These are phyloP conservation scores for Mystacides longicornis DNA, from an alignment of 2,888 invertebrate genomes.

Conservation along the genomic window DNA sequence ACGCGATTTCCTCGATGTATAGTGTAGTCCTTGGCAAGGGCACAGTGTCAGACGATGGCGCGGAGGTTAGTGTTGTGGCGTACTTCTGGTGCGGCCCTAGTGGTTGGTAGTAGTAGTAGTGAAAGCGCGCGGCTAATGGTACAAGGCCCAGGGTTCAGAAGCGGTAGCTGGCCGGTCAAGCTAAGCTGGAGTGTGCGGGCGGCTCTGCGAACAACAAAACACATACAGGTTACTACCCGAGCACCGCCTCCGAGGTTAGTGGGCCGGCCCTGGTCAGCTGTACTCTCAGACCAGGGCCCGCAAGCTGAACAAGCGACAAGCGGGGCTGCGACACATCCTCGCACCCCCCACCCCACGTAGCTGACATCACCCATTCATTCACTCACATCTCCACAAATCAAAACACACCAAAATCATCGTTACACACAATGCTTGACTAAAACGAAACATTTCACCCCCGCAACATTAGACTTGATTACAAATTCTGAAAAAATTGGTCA, in stretches of 20 bases:
- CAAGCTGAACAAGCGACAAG: constrained; percentile 3
- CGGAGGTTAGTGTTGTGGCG: constrained; percentile 30
- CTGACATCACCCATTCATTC: no score
- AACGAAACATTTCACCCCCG: background rate
- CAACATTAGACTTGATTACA: background rate
- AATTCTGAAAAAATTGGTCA: background rate
- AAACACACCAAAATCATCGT: background rate
- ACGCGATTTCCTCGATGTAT: constrained; percentile 48
- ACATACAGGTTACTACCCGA: constrained; percentile 24
- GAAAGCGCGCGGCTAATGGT: constrained; percentile 39
- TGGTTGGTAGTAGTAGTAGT: constrained; percentile 24
- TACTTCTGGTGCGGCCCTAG: constrained; percentile 27
- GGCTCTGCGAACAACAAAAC: constrained; percentile 50
- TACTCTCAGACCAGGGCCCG: constrained; percentile 1
- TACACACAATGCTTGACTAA: background rate
- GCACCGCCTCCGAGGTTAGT: constrained; percentile 10
- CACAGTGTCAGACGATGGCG: constrained; percentile 28
- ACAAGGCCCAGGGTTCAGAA: constrained; percentile 41
- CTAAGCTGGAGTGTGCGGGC: constrained; percentile 18
- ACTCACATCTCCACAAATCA: background rate
- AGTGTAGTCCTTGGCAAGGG: constrained; percentile 36
- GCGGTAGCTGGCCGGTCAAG: constrained; percentile 20
- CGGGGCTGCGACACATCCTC: background rate
- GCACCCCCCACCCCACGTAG: no score
- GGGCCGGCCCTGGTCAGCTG: background rate